Base-by-base conservation (phyloP, 2,797 vertebrate genomes). In the Danio aesculapii region DNA sequence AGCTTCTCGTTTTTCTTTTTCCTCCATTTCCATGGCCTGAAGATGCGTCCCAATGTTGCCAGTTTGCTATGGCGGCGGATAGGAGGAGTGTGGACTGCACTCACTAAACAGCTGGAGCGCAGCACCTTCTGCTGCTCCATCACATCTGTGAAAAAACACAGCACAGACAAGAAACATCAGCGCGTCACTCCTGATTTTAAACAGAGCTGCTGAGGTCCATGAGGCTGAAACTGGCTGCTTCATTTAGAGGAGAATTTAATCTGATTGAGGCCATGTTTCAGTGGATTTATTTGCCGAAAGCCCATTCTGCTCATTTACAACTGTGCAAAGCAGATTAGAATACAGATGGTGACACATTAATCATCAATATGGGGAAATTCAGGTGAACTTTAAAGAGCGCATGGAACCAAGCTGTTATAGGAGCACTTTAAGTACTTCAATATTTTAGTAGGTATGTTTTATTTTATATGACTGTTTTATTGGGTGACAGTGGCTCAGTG, bases 1-100 rank as follows among this genome's bases (percentile, higher is more conserved):
- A 99, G 91, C 71, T 99, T 99, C 77, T 99, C 98, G 0, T 94
- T 98, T 95, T 98, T 99, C 96, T 99, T 99, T 97, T 99, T 99
- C 90, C 98, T 91, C 98, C 98, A 99, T 81, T 99, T 99, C 98
- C 98, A 99, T 0, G 98, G 98, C 85, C 98, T 98, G 93, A 99
- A 99, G 92, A 99, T 97, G 88, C 97, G 95, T 58, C 98, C 97
- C 89, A 99, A 90, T 0, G 96, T 96, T 81, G 97, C 97, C 92
- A 99, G 95, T 86, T 98, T 99, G 94, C 98, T 98, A 92, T 96
- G 97, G 69, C 97, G 95, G 86, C 97, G 93, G 88, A 95, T 96
- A 73, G 98, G 97, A 3, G 98, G 97, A 70, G 97, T 98, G 89
- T 97, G 95, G 81, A 95, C 96, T 81, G 97, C 96, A 62, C 94